Percentiles rank a stretch among this genome's conserved stretches.
Conservation (phyloP, 37 sponge, comb jelly and placozoan species). For the Bolinopsis microptera region DNA sequence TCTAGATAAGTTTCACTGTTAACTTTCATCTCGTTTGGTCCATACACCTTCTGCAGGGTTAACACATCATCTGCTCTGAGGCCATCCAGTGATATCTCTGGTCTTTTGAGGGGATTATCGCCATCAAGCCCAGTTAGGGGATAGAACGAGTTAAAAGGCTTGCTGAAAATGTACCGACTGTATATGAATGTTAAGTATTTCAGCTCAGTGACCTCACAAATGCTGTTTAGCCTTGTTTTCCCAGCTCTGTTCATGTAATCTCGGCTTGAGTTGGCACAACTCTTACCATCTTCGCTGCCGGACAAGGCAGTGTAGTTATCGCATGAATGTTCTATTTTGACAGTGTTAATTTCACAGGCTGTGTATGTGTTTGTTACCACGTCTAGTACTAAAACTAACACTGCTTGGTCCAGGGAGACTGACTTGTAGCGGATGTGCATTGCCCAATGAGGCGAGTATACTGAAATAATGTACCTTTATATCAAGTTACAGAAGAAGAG, state of each 20-base stretch:
- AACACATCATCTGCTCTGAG: neutral
- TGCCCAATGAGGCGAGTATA: neutral
- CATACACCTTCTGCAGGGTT: neutral
- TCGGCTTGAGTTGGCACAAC: neutral
- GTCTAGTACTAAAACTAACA: neutral
- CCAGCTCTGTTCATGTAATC: neutral
- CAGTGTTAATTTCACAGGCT: neutral
- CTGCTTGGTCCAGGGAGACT: neutral
- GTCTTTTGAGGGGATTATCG: neutral
- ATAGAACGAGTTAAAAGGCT: conserved; percentile 20
- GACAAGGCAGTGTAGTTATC: neutral
- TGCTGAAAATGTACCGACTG: neutral
- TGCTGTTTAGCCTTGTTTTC: neutral
- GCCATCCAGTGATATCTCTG: neutral
- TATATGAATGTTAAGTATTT: neutral
- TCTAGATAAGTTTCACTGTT: neutral
- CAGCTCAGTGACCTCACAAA: neutral
- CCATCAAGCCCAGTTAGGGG: conserved; percentile 1
- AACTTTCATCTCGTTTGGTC: neutral
- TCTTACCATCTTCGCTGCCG: neutral
- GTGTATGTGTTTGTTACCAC: neutral
- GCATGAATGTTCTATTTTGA: neutral
- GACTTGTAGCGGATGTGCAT: neutral
- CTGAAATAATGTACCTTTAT: no score
- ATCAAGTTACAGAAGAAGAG: neutral